Base-by-base conservation (phyloP, 2,888 invertebrate genomes). In the Eilema caniola region DNA sequence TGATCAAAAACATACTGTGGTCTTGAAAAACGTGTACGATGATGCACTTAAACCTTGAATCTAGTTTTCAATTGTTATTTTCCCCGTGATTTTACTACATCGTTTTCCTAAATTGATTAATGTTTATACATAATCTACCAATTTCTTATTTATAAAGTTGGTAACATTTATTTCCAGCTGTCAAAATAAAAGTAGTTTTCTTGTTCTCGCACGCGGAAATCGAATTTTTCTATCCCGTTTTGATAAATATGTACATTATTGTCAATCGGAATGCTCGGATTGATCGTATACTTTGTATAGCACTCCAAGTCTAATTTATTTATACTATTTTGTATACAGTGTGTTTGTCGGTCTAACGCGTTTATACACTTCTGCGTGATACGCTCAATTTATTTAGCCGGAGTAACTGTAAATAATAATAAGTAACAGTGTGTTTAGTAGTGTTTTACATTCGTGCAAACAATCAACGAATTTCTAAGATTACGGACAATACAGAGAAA, bases 371-470 rank as follows among this genome's bases (percentile, higher is more conserved):
- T 47, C 5, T 7, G 53, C n/a, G 14, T 47, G 24, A 37, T 37
- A 62, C 37, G 41, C 24, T 62, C 53, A 53, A 53, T 53, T 53
- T 53, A 53, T 53, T 53, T 53, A n/a, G 53, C 53, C 53, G 25
- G 24, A 25, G 25, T 59, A 16, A 16, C 62, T 37, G 14, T 16
- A 33, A 24, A 24, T 16, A 25, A 59, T 53, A 25, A 7, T 59
- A 62, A 24, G 37, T 12, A 8, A 23, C 23, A 62, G 23, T 37
- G 37, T 37, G 8, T 24, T 14, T 7, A 8, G 23, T 41, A 24
- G 24, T 62, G 24, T 20, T 62, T 41, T 62, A 31, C 8, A 23
- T 23, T 2, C 23, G 24, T 20, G 8, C n/a, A 8, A 20, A 62
- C 24, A 62, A 10, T 8, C 37, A 2, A 23, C 20, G 12, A 33